Evolutionary conservation across 2,888 invertebrate species (phyloP), one percentile per base, ranked within the genome.

Genomic region (Keiferia lycopersicella): DNA sequence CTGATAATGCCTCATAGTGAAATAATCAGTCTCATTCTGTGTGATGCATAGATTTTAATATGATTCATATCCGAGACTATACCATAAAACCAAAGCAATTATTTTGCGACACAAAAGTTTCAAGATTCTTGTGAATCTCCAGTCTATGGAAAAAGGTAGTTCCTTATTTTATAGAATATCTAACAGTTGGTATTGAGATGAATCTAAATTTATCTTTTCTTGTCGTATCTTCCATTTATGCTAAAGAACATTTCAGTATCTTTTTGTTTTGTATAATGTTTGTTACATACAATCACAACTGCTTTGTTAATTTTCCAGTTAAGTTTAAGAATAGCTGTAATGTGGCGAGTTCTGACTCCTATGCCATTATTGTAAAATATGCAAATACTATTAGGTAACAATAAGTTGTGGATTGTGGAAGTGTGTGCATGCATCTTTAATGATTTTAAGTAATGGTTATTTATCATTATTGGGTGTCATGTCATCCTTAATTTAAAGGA

Each of bases 271-370:
- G n/a, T 30, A 11, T 14, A n/a, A 30, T n/a, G n/a, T 26, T 11
- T 53, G 53, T 53, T 53, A 53, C 14, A 26, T 56, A 18, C 45
- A 58, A 53, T 53, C 53, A 53, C 53, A 53, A 30, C 53, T 26
- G 30, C 53, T 26, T 53, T 11, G 53, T 53, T 53, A 26, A 26
- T 53, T 53, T 53, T 53, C 53, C 53, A 53, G 53, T 26, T 53
- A 53, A 53, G 26, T 53, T 53, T 53, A 53, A 53, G 53, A 30
- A 53, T 53, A 53, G 53, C 14, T 53, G 2, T 50, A 50, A 30
- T n/a, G 22, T 30, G 12, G 30, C 20, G 53, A 50, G 50, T 50
- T 50, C 53, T n/a, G n/a, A 53, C 53, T 22, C 53, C 4, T 26
- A 11, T 3, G 8, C 12, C 6, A 8, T 53, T 53, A 26, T 26